Evolutionary conservation across 2,888 invertebrate species (phyloP), one percentile per base, ranked within the genome.

Genomic region (Lithosia quadra): DNA sequence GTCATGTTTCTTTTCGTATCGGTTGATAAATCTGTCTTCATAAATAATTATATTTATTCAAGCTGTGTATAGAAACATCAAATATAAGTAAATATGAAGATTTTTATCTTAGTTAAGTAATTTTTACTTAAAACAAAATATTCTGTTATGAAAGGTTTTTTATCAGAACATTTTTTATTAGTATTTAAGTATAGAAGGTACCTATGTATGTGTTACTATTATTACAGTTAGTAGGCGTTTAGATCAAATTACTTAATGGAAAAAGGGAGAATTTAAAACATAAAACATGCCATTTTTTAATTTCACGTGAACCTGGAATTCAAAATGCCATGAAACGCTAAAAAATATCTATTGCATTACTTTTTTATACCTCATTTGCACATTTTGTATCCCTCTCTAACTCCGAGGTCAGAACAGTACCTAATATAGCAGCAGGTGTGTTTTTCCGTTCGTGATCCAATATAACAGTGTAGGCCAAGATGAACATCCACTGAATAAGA

Each of bases 391-490:
- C 18, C 15, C 39, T 7, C 15, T 39, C 53, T 1, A 21, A 34
- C 33, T 49, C 13, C 10, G 13, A 22, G 24, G 8, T 56, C 63
- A 56, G 10, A 21, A 21, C 63, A 21, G n/a, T 63, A 36, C 22
- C 34, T 36, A 22, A 55, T 34, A 60, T n/a, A 36, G 34, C 36
- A 53, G 24, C 55, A 55, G 28, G 49, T 55, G 49, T n/a, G 33
- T 61, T 60, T 60, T 43, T 55, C 34, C 56, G 22, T 69, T 64
- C 69, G 67, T 65, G 72, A 72, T 77, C 65, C 65, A 69, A 76
- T 79, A 76, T 76, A 74, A 74, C 65, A 74, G 76, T 78, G 80
- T 81, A 79, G 80, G 77, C 76, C 67, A 71, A 74, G 77, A 79
- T 63, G 79, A 77, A 77, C 76, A 76, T 74, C 76, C 70, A 72